phyloP scores from a whole-genome alignment of 2,888 invertebrate species.

The Rhagium mordax region DNA sequence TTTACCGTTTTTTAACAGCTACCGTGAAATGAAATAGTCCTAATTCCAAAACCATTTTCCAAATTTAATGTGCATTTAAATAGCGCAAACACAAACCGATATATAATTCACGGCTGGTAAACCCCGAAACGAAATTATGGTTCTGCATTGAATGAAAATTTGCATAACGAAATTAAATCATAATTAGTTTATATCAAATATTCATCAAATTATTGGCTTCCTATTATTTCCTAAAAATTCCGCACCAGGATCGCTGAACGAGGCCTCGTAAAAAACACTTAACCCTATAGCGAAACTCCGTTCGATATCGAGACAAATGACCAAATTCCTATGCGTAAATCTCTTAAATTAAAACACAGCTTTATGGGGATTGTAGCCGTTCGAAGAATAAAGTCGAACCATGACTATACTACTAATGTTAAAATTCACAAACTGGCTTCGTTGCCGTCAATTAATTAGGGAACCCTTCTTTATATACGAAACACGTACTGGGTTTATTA shows the following conservation, averaged over 20 bases:
- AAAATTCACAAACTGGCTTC: constrained; percentile 32
- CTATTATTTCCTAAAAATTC: constrained; percentile 19
- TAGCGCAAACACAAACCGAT: too few relatives aligned
- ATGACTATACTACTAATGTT: constrained; percentile 34
- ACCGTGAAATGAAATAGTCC: too few relatives aligned
- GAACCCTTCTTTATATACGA: constrained; percentile 50
- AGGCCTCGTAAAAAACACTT: constrained; percentile 24
- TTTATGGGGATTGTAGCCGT: constrained; percentile 29
- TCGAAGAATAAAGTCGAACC: constrained; percentile 31
- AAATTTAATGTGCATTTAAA: neutral
- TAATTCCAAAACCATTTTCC: neutral
- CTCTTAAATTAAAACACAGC: constrained; percentile 33
- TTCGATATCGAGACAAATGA: constrained; percentile 28
- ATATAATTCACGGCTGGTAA: neutral
- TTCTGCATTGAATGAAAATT: neutral
- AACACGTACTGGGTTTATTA: constrained; percentile 55
- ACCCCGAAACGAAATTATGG: neutral
- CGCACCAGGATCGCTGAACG: neutral
- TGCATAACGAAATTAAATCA: constrained; percentile 2
- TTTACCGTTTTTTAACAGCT: too few relatives aligned
- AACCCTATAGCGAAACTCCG: constrained; percentile 10
- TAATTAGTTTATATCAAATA: neutral
- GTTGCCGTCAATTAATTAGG: constrained; percentile 52
- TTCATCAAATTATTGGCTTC: constrained; percentile 12
- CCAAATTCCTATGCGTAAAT: constrained; percentile 33